Base-by-base conservation (phyloP, 2,113 vertebrate species). In the Cygnus buccinator region DNA sequence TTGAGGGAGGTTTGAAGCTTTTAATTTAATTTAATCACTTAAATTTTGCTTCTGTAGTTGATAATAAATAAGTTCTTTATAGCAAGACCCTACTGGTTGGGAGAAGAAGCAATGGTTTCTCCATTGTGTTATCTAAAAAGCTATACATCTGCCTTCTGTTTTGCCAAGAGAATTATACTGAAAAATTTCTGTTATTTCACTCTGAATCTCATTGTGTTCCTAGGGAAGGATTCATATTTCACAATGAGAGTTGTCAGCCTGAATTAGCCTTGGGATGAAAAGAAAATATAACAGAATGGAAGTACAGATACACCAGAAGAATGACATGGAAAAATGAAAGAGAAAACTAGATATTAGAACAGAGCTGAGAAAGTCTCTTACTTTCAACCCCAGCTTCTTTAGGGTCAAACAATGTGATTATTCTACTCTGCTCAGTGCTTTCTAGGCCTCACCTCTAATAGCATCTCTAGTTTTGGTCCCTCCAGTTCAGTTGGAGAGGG, bases 1-100 rank as follows among this genome's bases (percentile, higher is more conserved):
- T 84, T 85, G 23, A 75, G 29, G 20, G 25, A 72, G 17, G 8
- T 0, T 1, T 0, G 1, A 13, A 16, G 7, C 0, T 0, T 16
- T 44, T 72, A 75, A 46, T 46, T 46, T 46, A 46, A 46, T 46
- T 46, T 46, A 46, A 73, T 3, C 79, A 19, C 6, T 70, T 58
- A 52, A 57, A 58, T 85, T 82, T 76, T 26, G 25, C 82, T 91
- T 83, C 39, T 90, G 54, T 68, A 58, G 11, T 33, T 94, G 71
- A n/a, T 87, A 55, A 85, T 5, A n/a, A 0, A 4, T 23, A 6
- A 79, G 9, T 50, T 94, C 26, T 41, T 77, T 76, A 72, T 61
- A 70, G 25, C 26, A 85, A 80, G 18, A 86, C 2, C 8, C 10
- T 66, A 5, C 9, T 66, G 6, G 31, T 9, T 72, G 23, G 29